Evolutionary conservation across 2,797 vertebrate species (phyloP), one percentile per base, ranked within the genome.

Genomic region (Acipenser ruthenus): DNA sequence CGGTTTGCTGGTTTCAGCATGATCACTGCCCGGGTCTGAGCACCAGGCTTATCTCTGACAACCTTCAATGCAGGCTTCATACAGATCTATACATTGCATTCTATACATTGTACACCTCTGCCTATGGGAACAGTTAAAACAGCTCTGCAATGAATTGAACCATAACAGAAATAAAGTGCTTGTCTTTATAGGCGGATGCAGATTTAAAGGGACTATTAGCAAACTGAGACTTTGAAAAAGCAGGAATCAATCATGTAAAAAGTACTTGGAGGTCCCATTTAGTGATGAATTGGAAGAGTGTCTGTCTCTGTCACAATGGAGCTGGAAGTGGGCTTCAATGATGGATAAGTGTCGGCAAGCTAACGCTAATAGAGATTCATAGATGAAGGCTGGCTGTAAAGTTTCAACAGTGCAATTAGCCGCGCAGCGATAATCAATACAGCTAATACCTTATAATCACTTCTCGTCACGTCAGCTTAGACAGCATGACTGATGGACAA

Each of bases 361-460:
- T 69, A 49, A 58, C 50, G 68, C 55, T 53, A 52, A 58, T 13
- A 55, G 52, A 50, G 61, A 23, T 56, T 18, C 61, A 63, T 68
- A 23, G 62, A 63, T 11, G 37, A 50, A 56, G 53, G 13, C 51
- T 8, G 50, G 51, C 53, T 13, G 53, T 59, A n/a, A 66, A 58
- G 55, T 52, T 55, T 9, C 52, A 48, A 55, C 53, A 52, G 9
- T 7, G 9, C 12, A 62, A n/a, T 77, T 70, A 73, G 70, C 72
- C 70, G 76, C 62, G 70, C 73, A 73, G 69, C 72, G 78, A 72
- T 79, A 77, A 86, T 86, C 85, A 84, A 86, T 86, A 78, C 72
- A 80, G 77, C 80, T 87, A 83, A 86, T 79, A 73, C 81, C 82
- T 83, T 83, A 80, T 84, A 84, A 84, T 87, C 84, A 80, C 60